Evolutionary conservation across 2,888 invertebrate genomes (phyloP), one percentile per base, ranked within the genome.

Genomic region (Brenthis daphne): DNA sequence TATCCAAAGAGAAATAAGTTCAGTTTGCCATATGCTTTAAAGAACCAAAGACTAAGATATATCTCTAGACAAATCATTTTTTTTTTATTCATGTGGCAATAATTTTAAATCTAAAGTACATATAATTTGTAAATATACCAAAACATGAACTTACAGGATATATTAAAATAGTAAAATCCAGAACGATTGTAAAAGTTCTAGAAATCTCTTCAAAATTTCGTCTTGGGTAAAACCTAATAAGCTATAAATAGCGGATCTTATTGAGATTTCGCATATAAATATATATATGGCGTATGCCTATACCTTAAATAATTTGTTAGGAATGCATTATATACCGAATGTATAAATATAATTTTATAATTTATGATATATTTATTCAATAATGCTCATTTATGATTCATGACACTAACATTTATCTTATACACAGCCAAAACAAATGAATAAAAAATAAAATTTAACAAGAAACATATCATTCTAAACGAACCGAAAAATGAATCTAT

Each of bases 41-140:
- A 43, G 37, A 43, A 43, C 37, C 37, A 43, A 1, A 43, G 37
- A 43, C 37, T 11, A 43, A 43, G 11, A 43, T 8, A 43, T 43
- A 2, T 43, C 11, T 43, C 11, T 43, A 43, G 0, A 12, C 24
- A 48, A 11, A 29, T 24, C 0, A 60, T 60, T 60, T 50, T 37
- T 56, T 64, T 55, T 47, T 53, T 37, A n/a, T 56, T 13, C 3
- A 50, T 33, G 8, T 33, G 29, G 16, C 13, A 48, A 56, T 43
- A n/a, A 14, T 16, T 43, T 43, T 55, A 48, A 0, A 4, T 55
- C 13, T 55, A 65, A 58, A 50, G 43, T 61, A 65, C 8, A 55
- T 51, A 8, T 51, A 37, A 57, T 48, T 68, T 73, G 71, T 74
- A 73, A 73, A 73, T 61, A 73, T 47, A 68, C 73, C 74, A 20